phyloP scores from a whole-genome alignment of 2,888 invertebrate species.

The Tenodera sinensis region DNA sequence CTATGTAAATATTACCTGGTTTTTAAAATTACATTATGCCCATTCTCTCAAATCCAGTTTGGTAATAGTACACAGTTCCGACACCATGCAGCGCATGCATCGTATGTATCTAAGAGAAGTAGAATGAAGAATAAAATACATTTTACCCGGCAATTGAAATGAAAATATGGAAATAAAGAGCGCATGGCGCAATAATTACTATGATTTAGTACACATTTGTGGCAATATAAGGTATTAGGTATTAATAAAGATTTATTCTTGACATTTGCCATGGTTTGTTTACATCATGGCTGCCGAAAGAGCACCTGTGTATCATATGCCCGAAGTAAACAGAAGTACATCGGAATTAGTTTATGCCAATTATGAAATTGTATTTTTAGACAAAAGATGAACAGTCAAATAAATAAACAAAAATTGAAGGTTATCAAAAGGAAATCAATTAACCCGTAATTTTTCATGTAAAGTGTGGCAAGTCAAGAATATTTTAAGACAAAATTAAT shows the following conservation, averaged over 20 bases:
- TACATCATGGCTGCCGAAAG: constrained; percentile 26
- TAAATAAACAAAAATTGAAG: too few species aligned
- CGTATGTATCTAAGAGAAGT: not conserved
- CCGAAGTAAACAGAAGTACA: too few species aligned
- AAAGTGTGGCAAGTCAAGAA: too few species aligned
- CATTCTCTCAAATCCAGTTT: not conserved
- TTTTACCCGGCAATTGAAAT: not conserved
- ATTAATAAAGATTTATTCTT: not conserved
- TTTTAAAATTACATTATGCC: not conserved
- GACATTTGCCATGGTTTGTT: constrained; percentile 10
- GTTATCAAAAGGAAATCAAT: too few species aligned
- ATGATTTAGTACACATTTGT: not conserved
- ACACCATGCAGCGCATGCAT: not conserved
- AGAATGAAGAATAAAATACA: not conserved
- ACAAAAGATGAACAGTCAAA: too few species aligned
- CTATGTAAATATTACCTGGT: not conserved
- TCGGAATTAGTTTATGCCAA: too few species aligned
- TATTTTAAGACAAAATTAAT: too few species aligned
- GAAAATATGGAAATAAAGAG: not conserved
- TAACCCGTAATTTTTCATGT: too few species aligned
- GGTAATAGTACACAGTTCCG: not conserved
- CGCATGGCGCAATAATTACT: not conserved
- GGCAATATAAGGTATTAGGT: too few species aligned
- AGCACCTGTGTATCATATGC: not conserved
- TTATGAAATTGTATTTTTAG: too few species aligned